Evolutionary conservation across 2,888 invertebrate species (phyloP), one percentile per base, ranked within the genome.

Genomic region (Conchocele bisecta): DNA sequence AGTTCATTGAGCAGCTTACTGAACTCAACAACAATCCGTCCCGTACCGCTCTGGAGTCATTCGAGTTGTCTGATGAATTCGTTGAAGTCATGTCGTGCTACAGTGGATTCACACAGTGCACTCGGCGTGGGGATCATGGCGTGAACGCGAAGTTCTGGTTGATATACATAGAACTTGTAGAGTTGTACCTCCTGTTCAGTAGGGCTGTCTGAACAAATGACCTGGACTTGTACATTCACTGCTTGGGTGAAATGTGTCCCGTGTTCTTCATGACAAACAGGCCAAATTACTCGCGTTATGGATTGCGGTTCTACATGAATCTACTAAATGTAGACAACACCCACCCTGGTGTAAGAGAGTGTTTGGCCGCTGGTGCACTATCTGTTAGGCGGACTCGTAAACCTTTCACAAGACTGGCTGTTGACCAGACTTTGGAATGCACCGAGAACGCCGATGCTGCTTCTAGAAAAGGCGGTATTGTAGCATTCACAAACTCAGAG

Each of bases 261-360:
- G 48, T 75, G 4, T 79, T 73, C 54, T 79, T n/a, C n/a, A n/a
- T n/a, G n/a, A n/a, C n/a, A n/a, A n/a, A n/a, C n/a, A n/a, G n/a
- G n/a, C 53, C 65, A 6, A 76, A 76, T 48, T 79, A 81, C 59
- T 33, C 79, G 7, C 48, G 79, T 28, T 81, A 73, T 78, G 53
- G 73, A 73, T 44, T 63, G 6, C 73, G 59, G 37, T 76, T 60
- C 28, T 65, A 76, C 26, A 24, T 75, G 24, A 71, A 80, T 48
- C 56, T 79, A 17, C 31, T 75, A 9, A 79, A 79, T n/a, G n/a
- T n/a, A n/a, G n/a, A n/a, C n/a, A n/a, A n/a, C n/a, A 29, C 46
- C 26, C 44, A 54, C 29, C 54, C 64, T 6, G 24, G 37, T 9
- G 26, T 54, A 0, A 42, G 22, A 44, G 15, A 26, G 9, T 35